Evolutionary conservation across 2,888 invertebrate species (phyloP), one percentile per base, ranked within the genome.

Genomic region (Pristionchus arcanus): DNA sequence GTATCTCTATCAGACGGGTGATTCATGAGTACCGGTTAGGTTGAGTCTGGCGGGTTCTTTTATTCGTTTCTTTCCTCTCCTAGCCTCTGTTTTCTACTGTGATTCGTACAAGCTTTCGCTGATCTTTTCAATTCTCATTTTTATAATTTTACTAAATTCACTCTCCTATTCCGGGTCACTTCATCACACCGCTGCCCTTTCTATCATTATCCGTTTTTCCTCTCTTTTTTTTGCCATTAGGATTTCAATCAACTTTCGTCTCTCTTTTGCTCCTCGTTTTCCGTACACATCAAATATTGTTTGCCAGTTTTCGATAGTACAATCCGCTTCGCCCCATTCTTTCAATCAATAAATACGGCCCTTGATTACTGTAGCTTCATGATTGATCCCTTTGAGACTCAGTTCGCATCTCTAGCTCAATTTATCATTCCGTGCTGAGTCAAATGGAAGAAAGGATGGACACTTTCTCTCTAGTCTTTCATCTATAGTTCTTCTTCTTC

Each of bases 111-210:
- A n/a, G 81, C 81, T 81, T 81, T 81, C 81, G 81, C 81, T 81
- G 81, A 81, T 81, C n/a, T 81, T 49, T 28, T n/a, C 15, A n/a
- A 49, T 81, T 28, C n/a, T 42, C 53, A 28, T 74, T 63, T 63
- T 74, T 37, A 37, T 74, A 31, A 34, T 31, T 68, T 63, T 37
- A 16, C 74, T 28, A 74, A 71, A 74, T 81, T 81, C 49, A 81
- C 81, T 81, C 81, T 81, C 2, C 9, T 42, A 11, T 13, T 13
- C 49, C 81, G 81, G 81, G 81, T 81, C 49, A 16, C 28, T 81
- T n/a, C 81, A 42, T 53, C 28, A n/a, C 49, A 81, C 81, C 81
- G 81, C 81, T 81, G 81, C 81, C 81, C 81, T 81, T 81, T 81
- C 81, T 49, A 81, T 81, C n/a, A 42, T 81, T 81, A 81, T 81